Conservation (phyloP, 2,888 invertebrate genomes). For the Tetragonisca angustula region DNA sequence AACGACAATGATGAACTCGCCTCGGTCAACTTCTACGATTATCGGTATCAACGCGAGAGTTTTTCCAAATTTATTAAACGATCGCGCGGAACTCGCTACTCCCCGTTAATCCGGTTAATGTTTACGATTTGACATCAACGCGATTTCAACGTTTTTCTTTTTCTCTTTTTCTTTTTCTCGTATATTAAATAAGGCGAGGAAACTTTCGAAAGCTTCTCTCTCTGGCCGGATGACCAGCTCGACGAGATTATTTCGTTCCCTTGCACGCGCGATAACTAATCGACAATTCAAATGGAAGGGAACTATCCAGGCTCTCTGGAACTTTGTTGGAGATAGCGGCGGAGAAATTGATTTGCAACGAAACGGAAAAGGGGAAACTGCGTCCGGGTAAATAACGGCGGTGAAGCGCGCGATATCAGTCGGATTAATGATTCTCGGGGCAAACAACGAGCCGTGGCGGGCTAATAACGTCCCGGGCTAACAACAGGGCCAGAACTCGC, state of each 20-base stretch:
- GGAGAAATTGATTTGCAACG: not conserved
- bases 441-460: slow-evolving; percentile 25
- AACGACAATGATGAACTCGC: too few species aligned
- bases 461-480: slow-evolving; percentile 34
- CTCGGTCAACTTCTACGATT: too few species aligned
- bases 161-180: too few species aligned
- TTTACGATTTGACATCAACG: too few species aligned
- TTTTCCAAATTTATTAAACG: too few species aligned
- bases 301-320: not conserved
- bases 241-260: not conserved
- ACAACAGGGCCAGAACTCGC: slow-evolving; percentile 21
- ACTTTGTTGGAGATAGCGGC: not conserved
- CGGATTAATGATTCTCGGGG: slow-evolving; percentile 41
- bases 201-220: not conserved
- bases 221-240: not conserved
- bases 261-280: not conserved
- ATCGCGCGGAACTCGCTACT: too few species aligned
- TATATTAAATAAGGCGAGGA: too few species aligned
- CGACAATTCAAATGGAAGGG: not conserved
- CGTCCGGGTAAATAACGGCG: slow-evolving; percentile 8
- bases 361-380: not conserved
- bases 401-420: slow-evolving; percentile 26
- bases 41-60: too few species aligned
- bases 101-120: too few species aligned
- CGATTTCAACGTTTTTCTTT: too few species aligned